Evolutionary conservation across 2,797 vertebrate species (phyloP), one percentile per base, ranked within the genome.

Genomic region (Muscicapa striata): DNA sequence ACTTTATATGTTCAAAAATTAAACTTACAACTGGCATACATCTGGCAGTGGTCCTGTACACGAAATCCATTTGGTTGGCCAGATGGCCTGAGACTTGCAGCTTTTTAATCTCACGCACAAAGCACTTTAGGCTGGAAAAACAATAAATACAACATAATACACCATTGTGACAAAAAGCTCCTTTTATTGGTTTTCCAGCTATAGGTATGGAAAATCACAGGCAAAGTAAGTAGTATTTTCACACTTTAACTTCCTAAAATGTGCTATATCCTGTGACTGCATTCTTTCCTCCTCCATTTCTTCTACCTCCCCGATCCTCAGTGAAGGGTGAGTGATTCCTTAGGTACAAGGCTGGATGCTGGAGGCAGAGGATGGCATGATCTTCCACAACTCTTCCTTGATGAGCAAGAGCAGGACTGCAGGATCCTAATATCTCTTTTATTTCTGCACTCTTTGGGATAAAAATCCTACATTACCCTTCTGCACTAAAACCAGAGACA

Each of bases 21-120:
- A 98, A 98, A 98, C 97, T 98, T 98, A 98, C 98, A 98, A 97
- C 98, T 98, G 97, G 98, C 98, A 97, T 98, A 96, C 96, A 97
- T 98, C 97, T 98, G 98, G 98, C 98, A 98, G 94, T 96, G 96
- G 92, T 97, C 97, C 96, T 98, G 97, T 96, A 96, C 97, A 97
- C 76, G 96, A 98, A 97, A 98, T 98, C 98, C 97, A 98, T 98
- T 98, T 98, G 98, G 98, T 94, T 84, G 96, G 98, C 98, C 98
- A 99, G 98, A 98, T 98, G 98, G 98, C 96, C 97, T 95, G 96
- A 97, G 97, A 98, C 98, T 98, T 98, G 98, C 98, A 99, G 98
- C 97, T 98, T 98, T 98, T 98, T 98, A 98, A 98, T 98, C 98
- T 98, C 97, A 98, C 92, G 81, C 97, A 97, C 97, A 98, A 98